Evolutionary conservation across 1,140 invertebrate species (phyloP).

Genomic region (Psix sp.): DNA sequence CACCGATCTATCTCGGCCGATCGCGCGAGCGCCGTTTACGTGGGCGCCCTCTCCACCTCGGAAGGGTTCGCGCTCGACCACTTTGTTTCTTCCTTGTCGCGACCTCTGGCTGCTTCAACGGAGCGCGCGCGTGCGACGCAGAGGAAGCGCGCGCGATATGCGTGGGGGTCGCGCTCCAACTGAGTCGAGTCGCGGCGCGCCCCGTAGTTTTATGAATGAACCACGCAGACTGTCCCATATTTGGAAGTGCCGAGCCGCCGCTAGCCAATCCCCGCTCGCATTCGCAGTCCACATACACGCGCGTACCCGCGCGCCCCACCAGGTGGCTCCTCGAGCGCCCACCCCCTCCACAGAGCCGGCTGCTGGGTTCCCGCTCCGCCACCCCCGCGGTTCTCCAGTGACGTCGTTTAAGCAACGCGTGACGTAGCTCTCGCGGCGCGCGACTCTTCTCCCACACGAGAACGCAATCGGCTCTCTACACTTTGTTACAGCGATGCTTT

Average conservation of each 20-base stretch:
- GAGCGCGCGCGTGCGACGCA: constrained; percentile 57
- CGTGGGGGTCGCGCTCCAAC: constrained; percentile 77
- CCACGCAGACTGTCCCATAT: constrained; percentile 79
- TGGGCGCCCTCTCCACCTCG: constrained; percentile 22
- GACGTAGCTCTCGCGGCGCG: constrained; percentile 66
- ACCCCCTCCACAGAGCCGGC: constrained; percentile 19
- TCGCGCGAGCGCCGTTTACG: constrained; percentile 19
- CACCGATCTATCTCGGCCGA: constrained; percentile 30
- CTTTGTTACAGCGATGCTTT: too few relatives aligned
- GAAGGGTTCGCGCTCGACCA: too few relatives aligned
- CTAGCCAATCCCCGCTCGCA: constrained; percentile 78
- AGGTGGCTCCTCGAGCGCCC: constrained; percentile 50
- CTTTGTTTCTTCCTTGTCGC: constrained; percentile 44
- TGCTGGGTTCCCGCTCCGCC: constrained; percentile 19
- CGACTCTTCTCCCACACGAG: constrained; percentile 46
- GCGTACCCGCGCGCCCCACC: constrained; percentile 72
- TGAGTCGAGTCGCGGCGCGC: constrained; percentile 75
- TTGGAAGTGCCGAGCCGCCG: constrained; percentile 76
- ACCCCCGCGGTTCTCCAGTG: constrained; percentile 71
- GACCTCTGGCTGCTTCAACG: constrained; percentile 24
- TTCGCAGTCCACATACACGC: constrained; percentile 69
- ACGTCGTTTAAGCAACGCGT: constrained; percentile 64
- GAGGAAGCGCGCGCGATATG: constrained; percentile 70
- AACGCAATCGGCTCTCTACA: not conserved
- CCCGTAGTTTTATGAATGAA: constrained; percentile 83